Conservation (phyloP, 2,797 vertebrate species). For the Arctocebus calabarensis region DNA sequence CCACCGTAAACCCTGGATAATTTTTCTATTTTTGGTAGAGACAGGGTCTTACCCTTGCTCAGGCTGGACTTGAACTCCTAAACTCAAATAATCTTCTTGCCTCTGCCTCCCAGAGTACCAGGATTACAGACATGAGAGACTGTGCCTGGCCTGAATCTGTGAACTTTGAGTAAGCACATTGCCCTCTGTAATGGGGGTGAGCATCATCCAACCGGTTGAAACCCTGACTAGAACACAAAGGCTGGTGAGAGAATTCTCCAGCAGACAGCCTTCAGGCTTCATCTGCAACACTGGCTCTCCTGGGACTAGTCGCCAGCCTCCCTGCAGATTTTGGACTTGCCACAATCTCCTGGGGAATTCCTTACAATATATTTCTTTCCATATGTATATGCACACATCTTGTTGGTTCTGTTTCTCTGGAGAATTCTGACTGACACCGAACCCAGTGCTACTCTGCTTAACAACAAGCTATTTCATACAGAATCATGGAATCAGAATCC, state of each 20-base stretch:
- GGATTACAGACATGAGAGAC: too few species aligned
- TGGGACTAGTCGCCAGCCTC: too few species aligned
- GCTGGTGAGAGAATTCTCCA: background rate
- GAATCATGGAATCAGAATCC: background rate
- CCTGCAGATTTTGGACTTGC: background rate
- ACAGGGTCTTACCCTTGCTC: too few species aligned
- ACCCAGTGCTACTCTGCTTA: background rate
- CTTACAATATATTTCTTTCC: background rate
- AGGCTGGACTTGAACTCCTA: too few species aligned
- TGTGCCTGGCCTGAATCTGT: too few species aligned
- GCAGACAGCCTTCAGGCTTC: background rate
- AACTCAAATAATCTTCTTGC: too few species aligned
- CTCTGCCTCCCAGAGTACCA: too few species aligned
- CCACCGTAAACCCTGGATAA: too few species aligned
- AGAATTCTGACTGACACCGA: background rate
- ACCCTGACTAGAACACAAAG: background rate
- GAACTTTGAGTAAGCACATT: background rate
- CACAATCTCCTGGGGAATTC: background rate
- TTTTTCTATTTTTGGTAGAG: too few species aligned
- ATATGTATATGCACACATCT: background rate
- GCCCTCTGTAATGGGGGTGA: background rate
- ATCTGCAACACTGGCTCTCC: too few species aligned
- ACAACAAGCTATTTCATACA: background rate
- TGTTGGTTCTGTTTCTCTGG: background rate
- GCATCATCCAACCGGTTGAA: background rate